Percentiles rank a stretch among this genome's conserved stretches.
Evolutionary conservation across 2,113 vertebrate genomes (phyloP).

Genomic region (Shinisaurus crocodilurus): DNA sequence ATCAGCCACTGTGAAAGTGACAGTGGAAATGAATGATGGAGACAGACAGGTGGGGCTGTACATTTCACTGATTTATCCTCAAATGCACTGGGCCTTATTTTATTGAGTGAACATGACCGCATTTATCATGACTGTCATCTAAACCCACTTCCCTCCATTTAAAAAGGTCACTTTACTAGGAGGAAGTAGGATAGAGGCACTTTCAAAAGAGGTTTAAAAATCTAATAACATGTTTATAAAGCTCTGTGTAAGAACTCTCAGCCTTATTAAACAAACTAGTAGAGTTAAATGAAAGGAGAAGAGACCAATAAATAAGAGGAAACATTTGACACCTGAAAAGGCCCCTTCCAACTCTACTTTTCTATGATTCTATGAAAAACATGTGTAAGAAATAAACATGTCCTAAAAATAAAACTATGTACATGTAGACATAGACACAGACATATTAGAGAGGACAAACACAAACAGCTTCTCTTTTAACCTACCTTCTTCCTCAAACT

Average conservation of each 20-base stretch:
- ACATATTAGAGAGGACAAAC: background rate
- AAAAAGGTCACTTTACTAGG: constrained; percentile 95
- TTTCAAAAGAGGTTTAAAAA: constrained; percentile 83
- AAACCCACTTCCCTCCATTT: constrained; percentile 98
- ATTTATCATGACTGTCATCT: constrained; percentile 99
- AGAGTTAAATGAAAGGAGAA: constrained; percentile 45
- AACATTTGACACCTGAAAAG: constrained; percentile 43
- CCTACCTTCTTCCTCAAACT: constrained; percentile 10
- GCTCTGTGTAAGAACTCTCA: constrained; percentile 71
- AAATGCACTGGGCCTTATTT: constrained; percentile 98
- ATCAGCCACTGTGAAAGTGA: constrained; percentile 98
- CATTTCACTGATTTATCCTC: constrained; percentile 99
- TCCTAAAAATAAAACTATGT: background rate
- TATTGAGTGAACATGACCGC: constrained; percentile 99
- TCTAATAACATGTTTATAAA: constrained; percentile 81
- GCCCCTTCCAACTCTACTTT: too few relatives aligned
- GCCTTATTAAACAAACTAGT: constrained; percentile 71
- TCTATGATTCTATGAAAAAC: too few relatives aligned
- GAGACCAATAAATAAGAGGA: constrained; percentile 46
- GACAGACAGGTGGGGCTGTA: constrained; percentile 99
- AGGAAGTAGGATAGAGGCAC: constrained; percentile 85
- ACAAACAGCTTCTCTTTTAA: constrained; percentile 35
- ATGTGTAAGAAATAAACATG: constrained; percentile 27
- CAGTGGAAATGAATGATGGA: constrained; percentile 99
- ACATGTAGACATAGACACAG: background rate